These are phyloP conservation scores for Dynastes grantii DNA, from an alignment of 2,888 invertebrate species.

Conservation along the genomic window DNA sequence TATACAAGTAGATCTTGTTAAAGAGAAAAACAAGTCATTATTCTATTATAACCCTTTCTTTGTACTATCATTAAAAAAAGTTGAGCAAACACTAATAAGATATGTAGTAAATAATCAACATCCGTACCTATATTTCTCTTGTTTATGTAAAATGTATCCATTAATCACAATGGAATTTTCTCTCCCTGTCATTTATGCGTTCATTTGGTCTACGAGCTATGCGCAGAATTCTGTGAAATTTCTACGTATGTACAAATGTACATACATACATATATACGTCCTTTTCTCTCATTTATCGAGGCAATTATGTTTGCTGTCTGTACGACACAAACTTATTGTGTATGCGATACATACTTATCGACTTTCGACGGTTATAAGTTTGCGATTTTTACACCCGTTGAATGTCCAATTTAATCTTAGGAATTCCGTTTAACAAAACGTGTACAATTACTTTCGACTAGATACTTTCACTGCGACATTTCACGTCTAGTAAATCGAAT, in stretches of 20 bases:
- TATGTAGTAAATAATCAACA: background rate
- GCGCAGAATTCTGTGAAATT: background rate
- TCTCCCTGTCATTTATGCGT: background rate
- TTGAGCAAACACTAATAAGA: no score
- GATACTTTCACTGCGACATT: conserved; percentile 30
- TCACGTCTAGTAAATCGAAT: background rate
- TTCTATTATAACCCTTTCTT: no score
- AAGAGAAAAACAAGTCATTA: no score
- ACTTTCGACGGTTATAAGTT: conserved; percentile 36
- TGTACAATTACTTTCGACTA: conserved; percentile 21
- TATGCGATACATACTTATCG: conserved; percentile 15
- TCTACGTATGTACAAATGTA: background rate
- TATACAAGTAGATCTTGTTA: no score
- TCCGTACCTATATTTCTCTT: no score
- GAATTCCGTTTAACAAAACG: conserved; percentile 17
- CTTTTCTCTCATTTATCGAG: background rate
- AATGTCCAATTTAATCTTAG: conserved; percentile 11
- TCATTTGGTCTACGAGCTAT: background rate
- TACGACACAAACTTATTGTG: background rate
- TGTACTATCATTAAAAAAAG: no score
- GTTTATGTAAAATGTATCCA: background rate
- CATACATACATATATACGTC: no score
- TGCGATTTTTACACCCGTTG: conserved; percentile 13
- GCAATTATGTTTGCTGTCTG: background rate
- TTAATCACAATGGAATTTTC: no score